phyloP scores from a whole-genome alignment of 2,888 invertebrate genomes.

The Ophraella communa region DNA sequence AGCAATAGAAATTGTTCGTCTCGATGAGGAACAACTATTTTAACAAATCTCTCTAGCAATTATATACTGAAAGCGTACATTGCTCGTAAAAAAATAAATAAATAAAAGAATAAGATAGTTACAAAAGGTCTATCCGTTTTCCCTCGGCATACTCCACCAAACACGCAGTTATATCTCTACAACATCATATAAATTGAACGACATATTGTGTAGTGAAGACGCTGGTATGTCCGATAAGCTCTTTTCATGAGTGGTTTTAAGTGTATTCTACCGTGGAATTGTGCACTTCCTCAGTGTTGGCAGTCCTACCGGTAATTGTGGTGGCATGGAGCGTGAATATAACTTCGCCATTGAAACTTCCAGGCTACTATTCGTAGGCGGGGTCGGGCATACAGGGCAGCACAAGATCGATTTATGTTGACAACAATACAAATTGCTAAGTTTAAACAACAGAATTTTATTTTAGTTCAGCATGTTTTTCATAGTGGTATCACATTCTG shows the following conservation, averaged over 20 bases:
- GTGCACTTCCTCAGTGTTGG: constrained; percentile 40
- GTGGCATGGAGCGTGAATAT: constrained; percentile 33
- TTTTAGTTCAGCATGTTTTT: no score
- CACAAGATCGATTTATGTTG: background rate
- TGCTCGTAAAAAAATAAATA: no score
- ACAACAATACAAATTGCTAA: no score
- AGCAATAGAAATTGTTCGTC: no score
- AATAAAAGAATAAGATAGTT: no score
- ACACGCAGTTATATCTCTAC: constrained; percentile 13
- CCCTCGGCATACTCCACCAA: constrained; percentile 5
- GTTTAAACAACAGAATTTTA: no score
- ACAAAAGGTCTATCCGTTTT: background rate
- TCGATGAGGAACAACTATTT: no score
- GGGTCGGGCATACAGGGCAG: background rate
- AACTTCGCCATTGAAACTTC: constrained; percentile 14
- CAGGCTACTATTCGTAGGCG: constrained; percentile 6
- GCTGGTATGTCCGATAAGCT: constrained; percentile 21
- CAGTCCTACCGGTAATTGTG: constrained; percentile 33
- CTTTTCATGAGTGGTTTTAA: constrained; percentile 31
- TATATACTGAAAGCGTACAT: no score
- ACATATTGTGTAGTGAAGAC: constrained; percentile 22
- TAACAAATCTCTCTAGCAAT: no score
- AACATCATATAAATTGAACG: constrained; percentile 13
- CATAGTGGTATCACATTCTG: no score
- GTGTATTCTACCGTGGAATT: constrained; percentile 36